Conservation (phyloP, 2,113 vertebrate species). For the Nothobranchius furzeri region DNA sequence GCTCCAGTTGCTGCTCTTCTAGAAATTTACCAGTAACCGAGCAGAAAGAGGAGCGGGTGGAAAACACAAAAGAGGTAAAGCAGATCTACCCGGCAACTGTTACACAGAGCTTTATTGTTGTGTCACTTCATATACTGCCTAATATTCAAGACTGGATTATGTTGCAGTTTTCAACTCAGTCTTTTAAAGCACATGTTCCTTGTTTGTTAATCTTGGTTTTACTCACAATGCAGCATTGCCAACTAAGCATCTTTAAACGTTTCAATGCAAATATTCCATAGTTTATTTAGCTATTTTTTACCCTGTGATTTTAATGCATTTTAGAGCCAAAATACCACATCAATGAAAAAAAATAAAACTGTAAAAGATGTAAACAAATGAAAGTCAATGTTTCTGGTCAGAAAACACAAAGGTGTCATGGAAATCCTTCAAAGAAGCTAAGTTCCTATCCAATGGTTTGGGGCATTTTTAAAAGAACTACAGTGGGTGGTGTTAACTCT, state of each 20-base stretch:
- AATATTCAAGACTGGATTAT: not conserved
- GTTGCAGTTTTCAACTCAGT: not conserved
- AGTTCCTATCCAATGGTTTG: not conserved
- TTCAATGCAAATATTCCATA: no score
- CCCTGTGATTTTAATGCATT: no score
- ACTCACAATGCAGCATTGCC: no score
- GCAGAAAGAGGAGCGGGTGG: not conserved
- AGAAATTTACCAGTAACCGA: not conserved
- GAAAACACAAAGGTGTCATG: not conserved
- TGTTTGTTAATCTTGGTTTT: no score
- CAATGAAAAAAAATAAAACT: no score
- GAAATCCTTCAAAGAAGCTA: not conserved
- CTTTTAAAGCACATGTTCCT: no score
- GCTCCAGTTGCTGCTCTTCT: not conserved
- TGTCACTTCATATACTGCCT: not conserved
- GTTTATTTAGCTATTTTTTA: no score
- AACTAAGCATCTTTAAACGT: no score
- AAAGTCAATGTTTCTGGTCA: not conserved
- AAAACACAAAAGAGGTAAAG: not conserved
- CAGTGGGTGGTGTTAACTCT: not conserved
- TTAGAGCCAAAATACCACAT: no score
- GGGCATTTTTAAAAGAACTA: not conserved
- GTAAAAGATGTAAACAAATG: no score
- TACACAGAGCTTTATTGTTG: not conserved
- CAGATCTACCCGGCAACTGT: not conserved